Base-by-base conservation (phyloP, 2,888 invertebrate genomes). In the Nomada ferruginata region DNA sequence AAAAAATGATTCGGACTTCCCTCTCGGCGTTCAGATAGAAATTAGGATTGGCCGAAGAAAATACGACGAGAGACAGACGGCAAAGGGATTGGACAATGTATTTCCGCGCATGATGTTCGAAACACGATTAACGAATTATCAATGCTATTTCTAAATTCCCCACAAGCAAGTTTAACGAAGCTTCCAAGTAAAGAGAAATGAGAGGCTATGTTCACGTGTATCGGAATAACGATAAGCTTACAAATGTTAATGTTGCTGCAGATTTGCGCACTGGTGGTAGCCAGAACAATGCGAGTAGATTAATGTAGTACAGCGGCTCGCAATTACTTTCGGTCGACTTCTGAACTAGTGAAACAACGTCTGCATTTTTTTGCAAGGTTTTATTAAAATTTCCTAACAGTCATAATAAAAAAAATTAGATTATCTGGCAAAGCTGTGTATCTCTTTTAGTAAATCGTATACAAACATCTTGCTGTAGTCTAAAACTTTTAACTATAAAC, bases 121-220 rank as follows among this genome's bases (percentile, higher is more conserved):
- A 15, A 18, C 20, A 23, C 44, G 44, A 44, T 53, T 52, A 15
- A 18, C 15, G 63, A 76, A 59, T 20, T 70, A 50, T 70, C 69
- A 73, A 70, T 50, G 60, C 7, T 7, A 36, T 36, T 36, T 36
- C 36, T 36, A 36, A 60, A 83, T 53, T 80, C 20, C 82, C 85
- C 85, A 72, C 71, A 72, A 91, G 90, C 92, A 88, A 87, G 82
- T 90, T 89, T 82, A 89, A 88, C 86, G 82, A 90, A 90, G 88
- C 90, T 85, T 89, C 85, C 85, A 90, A 85, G 90, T 89, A 92
- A 87, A 90, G 88, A 90, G 86, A 82, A 88, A 79, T 72, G 79
- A 82, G 78, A 80, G 36, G 36, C 36, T 36, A 36, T 36, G 36
- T 5, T 36, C 36, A 36, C 36, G 36, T 36, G 36, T 36, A 36